phyloP scores from a whole-genome alignment of 2,113 vertebrate genomes.

The Tenrec ecaudatus region DNA sequence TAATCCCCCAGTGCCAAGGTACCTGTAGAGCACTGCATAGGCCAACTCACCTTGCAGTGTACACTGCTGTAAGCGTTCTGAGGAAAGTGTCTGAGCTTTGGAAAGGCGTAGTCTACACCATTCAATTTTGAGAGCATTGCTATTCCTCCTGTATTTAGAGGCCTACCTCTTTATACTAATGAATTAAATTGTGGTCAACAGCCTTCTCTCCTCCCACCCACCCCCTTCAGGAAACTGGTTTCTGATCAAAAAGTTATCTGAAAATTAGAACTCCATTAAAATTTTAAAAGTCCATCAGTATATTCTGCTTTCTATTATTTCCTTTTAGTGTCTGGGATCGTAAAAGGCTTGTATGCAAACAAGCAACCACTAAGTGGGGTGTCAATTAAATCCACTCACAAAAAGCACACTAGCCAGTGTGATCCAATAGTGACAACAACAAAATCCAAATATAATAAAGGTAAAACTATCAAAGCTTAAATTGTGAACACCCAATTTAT shows the following conservation, averaged over 20 bases:
- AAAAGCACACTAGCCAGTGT: too few relatives aligned
- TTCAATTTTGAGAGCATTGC: constrained; percentile 38
- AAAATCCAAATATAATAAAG: too few relatives aligned
- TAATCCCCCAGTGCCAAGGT: not conserved
- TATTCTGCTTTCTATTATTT: not conserved
- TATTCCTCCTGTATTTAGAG: constrained; percentile 10
- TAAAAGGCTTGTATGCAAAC: too few relatives aligned
- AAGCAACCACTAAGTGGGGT: too few relatives aligned
- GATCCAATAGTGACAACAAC: too few relatives aligned
- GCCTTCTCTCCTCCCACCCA: not conserved
- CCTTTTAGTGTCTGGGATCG: not conserved
- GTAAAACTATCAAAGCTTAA: too few relatives aligned
- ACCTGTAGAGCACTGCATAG: constrained; percentile 16
- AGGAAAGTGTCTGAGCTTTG: constrained; percentile 30
- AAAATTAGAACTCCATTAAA: constrained; percentile 32
- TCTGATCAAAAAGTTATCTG: constrained; percentile 42
- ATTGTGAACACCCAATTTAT: too few relatives aligned
- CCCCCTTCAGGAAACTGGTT: not conserved
- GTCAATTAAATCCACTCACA: too few relatives aligned
- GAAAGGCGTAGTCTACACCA: not conserved
- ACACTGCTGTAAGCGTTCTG: not conserved
- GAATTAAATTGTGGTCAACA: constrained; percentile 31
- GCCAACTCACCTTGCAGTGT: constrained; percentile 37
- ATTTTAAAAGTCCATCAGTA: constrained; percentile 18
- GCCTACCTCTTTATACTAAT: not conserved